Evolutionary conservation across 2,888 invertebrate species (phyloP).

Genomic region (Ryuthela nishihirai): DNA sequence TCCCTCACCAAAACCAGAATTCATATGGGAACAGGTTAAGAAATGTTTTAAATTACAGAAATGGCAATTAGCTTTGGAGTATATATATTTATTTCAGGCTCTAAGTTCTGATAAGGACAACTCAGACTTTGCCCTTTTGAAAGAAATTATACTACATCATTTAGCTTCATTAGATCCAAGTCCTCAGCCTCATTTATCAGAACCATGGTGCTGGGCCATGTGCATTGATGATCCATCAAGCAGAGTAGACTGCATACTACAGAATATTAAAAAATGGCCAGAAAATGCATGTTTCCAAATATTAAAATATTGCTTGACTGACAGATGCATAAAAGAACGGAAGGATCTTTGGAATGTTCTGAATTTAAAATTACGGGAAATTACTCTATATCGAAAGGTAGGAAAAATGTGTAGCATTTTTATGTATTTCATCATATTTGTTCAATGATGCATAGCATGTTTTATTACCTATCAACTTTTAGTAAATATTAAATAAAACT

Average conservation of each 20-base stretch:
- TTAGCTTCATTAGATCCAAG: conserved; percentile 2
- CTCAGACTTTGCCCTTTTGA: conserved; percentile 4
- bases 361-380: conserved; percentile 15
- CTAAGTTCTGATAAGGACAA: conserved; percentile 2
- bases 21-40: conserved; percentile 10
- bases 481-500: background rate
- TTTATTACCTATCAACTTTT: background rate
- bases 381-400: conserved; percentile 26
- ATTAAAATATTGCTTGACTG: conserved; percentile 27
- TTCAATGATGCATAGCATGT: background rate
- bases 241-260: conserved; percentile 18
- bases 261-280: conserved; percentile 25
- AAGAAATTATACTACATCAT: conserved; percentile 18
- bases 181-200: background rate
- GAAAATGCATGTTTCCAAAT: conserved; percentile 13
- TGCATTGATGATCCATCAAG: conserved; percentile 12
- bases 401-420: background rate
- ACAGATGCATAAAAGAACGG: conserved; percentile 1
- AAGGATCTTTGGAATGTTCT: conserved; percentile 6
- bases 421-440: background rate
- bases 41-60: conserved; percentile 7
- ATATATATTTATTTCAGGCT: conserved; percentile 18
- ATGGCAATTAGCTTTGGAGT: conserved; percentile 21
- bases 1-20: conserved; percentile 7
- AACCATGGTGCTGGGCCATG: conserved; percentile 19